Evolutionary conservation across 2,888 invertebrate genomes (phyloP), one percentile per base, ranked within the genome.

Genomic region (Noctua pronuba): DNA sequence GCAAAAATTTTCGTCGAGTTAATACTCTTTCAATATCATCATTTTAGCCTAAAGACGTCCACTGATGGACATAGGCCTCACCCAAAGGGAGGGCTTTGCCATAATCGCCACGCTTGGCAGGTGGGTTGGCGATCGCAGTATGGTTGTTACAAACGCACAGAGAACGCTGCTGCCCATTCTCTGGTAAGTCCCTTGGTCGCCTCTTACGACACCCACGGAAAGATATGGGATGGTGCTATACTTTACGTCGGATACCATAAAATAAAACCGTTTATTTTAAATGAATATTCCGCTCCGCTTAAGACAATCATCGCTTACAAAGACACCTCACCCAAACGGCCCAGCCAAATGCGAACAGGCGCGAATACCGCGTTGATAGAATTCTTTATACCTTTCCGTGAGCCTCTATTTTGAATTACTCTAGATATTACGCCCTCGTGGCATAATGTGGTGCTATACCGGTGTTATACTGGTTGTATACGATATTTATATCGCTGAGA

Each of bases 331-430:
- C 80, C 72, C 65, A 67, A 46, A 79, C 83, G 87, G 88, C 90
- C 87, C 90, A 86, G 81, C 90, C 91, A 91, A 93, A 92, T 90
- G 91, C 90, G 92, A 92, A 94, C 90, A 92, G 92, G 92, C 92
- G 89, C 90, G 92, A 94, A 94, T 93, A 91, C 91, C 88, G 82
- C 90, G 94, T 93, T 95, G 93, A 95, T 95, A 94, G 95, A 95
- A 95, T 95, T 94, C 93, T 95, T 95, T 95, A 95, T 95, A 92
- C 90, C 85, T 74, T 78, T 85, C 88, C 75, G 79, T 79, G 82
- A 87, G 85, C 87, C 82, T 88, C 87, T 90, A 92, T 90, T 91
- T 92, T 90, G 91, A 92, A 93, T 93, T 92, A 91, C 91, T 88
- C 88, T 84, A 83, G 85, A 86, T 91, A 88, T 88, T 87, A 88